Percentiles rank a stretch among this genome's conserved stretches.
These are phyloP conservation scores for Glaucidium brasilianum DNA, from an alignment of 2,113 vertebrate species.

Conservation along the genomic window DNA sequence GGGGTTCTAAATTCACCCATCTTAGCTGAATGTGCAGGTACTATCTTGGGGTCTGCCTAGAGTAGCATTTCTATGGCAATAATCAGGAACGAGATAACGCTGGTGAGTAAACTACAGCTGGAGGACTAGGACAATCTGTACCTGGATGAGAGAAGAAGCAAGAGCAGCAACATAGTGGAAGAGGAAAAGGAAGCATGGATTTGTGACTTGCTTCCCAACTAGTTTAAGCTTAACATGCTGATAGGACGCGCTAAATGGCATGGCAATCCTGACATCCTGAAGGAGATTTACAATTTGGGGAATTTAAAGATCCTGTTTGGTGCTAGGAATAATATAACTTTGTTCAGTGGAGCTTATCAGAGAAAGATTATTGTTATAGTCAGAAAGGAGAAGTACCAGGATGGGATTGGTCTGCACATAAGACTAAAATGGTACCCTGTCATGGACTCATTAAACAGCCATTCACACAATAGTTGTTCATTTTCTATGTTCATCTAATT, in stretches of 20 bases:
- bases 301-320: background rate
- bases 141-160: background rate
- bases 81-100: background rate
- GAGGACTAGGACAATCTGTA: background rate
- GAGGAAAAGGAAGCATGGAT: background rate
- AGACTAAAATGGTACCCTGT: background rate
- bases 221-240: background rate
- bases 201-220: background rate
- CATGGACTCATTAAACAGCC: background rate
- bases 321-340: background rate
- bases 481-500: slow-evolving; percentile 45
- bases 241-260: background rate
- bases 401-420: background rate
- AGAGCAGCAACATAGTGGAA: background rate
- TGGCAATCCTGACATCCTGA: background rate
- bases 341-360: background rate
- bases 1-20: background rate
- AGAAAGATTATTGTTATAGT: background rate
- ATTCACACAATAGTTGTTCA: background rate
- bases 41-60: background rate
- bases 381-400: background rate
- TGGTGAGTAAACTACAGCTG: background rate
- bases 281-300: background rate
- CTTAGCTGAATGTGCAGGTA: rapidly evolving
- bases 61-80: background rate